phyloP scores from a whole-genome alignment of 2,888 invertebrate genomes.

The Pocota personata region DNA sequence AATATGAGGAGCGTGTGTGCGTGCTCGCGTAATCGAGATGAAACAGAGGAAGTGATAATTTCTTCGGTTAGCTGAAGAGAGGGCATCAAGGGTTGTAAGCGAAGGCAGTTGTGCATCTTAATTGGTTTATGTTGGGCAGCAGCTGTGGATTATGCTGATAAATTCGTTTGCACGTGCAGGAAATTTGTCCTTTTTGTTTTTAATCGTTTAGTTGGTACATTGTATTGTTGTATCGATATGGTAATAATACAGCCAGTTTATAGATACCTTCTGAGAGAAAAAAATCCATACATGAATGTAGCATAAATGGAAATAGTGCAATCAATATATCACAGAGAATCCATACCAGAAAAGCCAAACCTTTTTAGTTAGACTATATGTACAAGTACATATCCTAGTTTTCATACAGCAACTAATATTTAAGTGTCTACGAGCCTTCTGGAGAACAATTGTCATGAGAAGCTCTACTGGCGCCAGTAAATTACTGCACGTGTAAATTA shows the following conservation, averaged over 20 bases:
- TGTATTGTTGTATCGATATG: neutral
- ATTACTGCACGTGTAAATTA: too few relatives aligned
- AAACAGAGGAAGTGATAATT: conserved; percentile 65
- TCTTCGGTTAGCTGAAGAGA: neutral
- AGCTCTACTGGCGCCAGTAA: too few relatives aligned
- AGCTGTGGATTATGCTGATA: neutral
- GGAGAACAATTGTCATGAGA: too few relatives aligned
- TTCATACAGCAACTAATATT: too few relatives aligned
- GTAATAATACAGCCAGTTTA: neutral
- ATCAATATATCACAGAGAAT: too few relatives aligned
- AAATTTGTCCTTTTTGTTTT: neutral
- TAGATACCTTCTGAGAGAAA: too few relatives aligned
- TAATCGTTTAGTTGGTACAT: neutral
- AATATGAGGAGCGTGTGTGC: conserved; percentile 17
- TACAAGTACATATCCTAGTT: too few relatives aligned
- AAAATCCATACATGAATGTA: too few relatives aligned
- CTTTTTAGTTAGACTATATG: too few relatives aligned
- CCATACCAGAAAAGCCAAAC: too few relatives aligned
- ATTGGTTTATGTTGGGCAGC: conserved; percentile 40
- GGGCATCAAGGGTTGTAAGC: neutral
- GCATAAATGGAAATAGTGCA: too few relatives aligned
- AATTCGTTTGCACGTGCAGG: neutral
- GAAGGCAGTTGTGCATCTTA: conserved; percentile 43
- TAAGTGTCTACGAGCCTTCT: too few relatives aligned
- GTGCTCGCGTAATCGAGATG: conserved; percentile 49